Percentiles rank a stretch among this genome's conserved stretches.
Evolutionary conservation across 2,888 invertebrate species (phyloP).

Genomic region (Amitus sp.): DNA sequence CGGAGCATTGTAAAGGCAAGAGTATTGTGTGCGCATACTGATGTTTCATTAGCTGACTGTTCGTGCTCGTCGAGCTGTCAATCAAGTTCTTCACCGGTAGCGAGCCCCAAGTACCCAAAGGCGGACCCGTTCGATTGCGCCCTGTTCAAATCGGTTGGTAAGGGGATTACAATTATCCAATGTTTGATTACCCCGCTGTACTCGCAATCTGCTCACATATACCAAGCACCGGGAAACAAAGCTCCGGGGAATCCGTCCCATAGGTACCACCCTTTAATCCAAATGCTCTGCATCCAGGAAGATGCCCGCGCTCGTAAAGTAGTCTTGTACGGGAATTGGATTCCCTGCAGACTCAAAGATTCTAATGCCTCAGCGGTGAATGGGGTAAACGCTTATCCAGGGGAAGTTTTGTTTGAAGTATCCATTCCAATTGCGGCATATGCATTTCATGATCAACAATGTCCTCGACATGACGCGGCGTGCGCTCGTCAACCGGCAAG

Average conservation of each 20-base stretch:
- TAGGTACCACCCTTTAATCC: slow-evolving; percentile 21
- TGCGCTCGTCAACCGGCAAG: no score
- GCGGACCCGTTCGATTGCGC: slow-evolving; percentile 34
- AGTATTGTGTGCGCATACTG: slow-evolving; percentile 59
- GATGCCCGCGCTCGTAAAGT: slow-evolving; percentile 9
- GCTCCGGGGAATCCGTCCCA: slow-evolving; percentile 19
- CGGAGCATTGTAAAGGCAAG: slow-evolving; percentile 44
- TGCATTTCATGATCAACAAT: slow-evolving; percentile 17
- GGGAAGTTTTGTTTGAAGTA: slow-evolving; percentile 15
- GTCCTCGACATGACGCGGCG: neutral
- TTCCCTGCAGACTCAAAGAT: slow-evolving; percentile 16
- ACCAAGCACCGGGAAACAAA: slow-evolving; percentile 24
- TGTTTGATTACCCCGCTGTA: slow-evolving; percentile 54
- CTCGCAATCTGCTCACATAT: slow-evolving; percentile 46
- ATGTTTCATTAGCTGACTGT: slow-evolving; percentile 63
- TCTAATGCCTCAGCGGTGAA: slow-evolving; percentile 8
- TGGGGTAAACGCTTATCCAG: neutral
- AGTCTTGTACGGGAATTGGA: slow-evolving; percentile 15
- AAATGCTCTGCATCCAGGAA: slow-evolving; percentile 19
- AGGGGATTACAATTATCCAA: slow-evolving; percentile 55
- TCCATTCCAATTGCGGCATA: slow-evolving; percentile 9
- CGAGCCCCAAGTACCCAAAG: slow-evolving; percentile 44
- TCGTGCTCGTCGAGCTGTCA: slow-evolving; percentile 59
- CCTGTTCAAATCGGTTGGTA: slow-evolving; percentile 51
- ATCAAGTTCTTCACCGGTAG: slow-evolving; percentile 57